Evolutionary conservation across 2,113 vertebrate species (phyloP), one percentile per base, ranked within the genome.

Genomic region (Chaenocephalus aceratus): DNA sequence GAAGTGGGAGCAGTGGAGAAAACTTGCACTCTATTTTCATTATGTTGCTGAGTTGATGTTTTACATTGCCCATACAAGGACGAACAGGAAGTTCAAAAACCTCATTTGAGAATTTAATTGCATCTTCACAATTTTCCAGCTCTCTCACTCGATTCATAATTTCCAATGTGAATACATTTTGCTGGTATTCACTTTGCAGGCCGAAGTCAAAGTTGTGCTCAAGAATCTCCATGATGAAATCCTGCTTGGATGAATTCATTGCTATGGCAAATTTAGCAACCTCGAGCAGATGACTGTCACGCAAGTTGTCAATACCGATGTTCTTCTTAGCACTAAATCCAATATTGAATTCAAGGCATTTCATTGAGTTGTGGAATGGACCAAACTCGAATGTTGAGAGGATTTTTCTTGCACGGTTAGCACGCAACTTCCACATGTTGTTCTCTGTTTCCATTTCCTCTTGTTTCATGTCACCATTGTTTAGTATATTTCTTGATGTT

Each of bases 181-280:
- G 21, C 21, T 21, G 21, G 21, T 21, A 21, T 21, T 21, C 6
- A 53, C n/a, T 71, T 34, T 66, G 18, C 13, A 75, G 23, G 11
- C 8, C 3, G 0, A 87, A 12, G 62, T 87, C 45, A 71, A 81
- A 84, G 56, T 84, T 80, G 49, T 84, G 44, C 34, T 87, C 81
- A 18, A 81, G 85, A 67, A 87, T 80, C 64, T 87, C 77, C 77
- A 81, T 71, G 44, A 87, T 58, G 44, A 84, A 77, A 34, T 84
- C 13, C 56, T 80, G 41, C 16, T 80, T 81, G 21, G 85, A 84
- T 36, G 69, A 84, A 67, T 60, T 87, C 0, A 84, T 53, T 41
- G 64, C 77, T 21, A 81, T 18, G 12, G 77, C 74, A 75, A 84
- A 84, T 52, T 41, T 73, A 41, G 74, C 59, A 77, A 87, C 26